Percentiles rank a stretch among this genome's conserved stretches.
Conservation (phyloP, 2,888 invertebrate genomes). For the Tenodera sinensis region DNA sequence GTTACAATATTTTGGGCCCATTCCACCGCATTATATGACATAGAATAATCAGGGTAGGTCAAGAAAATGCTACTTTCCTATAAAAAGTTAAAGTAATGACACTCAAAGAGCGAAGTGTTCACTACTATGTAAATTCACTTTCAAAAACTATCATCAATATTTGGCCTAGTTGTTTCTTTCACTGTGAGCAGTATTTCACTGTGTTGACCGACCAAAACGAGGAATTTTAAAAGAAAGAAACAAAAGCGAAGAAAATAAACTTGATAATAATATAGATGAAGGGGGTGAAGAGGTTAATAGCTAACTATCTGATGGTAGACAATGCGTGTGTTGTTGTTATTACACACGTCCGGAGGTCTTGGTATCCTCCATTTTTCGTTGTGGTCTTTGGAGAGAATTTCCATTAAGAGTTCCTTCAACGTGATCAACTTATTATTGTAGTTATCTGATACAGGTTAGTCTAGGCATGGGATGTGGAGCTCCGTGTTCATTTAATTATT, state of each 20-base stretch:
- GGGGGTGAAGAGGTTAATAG: constrained; percentile 9
- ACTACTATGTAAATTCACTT: no score
- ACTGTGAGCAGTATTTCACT: neutral
- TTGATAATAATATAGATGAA: neutral
- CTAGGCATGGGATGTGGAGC: neutral
- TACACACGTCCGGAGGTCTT: neutral
- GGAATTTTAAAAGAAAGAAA: neutral
- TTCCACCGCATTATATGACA: no score
- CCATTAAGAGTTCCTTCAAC: neutral
- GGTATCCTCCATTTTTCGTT: neutral
- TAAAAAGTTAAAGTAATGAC: no score
- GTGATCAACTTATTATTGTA: neutral
- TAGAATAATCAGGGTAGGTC: no score
- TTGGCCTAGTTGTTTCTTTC: no score
- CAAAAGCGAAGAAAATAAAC: neutral
- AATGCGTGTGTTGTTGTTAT: neutral
- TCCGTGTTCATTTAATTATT: neutral
- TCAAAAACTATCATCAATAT: no score
- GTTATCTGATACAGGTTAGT: neutral
- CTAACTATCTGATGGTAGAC: neutral
- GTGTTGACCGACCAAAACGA: neutral
- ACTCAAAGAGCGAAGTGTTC: no score
- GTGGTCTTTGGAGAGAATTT: neutral
- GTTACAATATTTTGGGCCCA: no score
- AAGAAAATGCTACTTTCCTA: no score